Conservation (phyloP, 2,113 vertebrate species). For the Empidonax traillii region DNA sequence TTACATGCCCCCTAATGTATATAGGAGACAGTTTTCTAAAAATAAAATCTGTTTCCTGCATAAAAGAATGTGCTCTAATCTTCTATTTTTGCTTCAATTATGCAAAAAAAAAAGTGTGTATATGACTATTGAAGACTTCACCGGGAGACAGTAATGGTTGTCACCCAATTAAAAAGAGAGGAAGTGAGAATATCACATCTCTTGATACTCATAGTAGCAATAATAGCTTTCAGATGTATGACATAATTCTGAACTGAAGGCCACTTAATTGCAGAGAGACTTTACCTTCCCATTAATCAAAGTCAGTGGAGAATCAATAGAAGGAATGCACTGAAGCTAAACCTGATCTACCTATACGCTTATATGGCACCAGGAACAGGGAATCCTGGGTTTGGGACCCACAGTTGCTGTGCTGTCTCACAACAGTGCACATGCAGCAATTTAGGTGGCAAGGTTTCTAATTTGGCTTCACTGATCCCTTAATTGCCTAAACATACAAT, state of each 20-base stretch:
- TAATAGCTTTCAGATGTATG: slow-evolving; percentile 25
- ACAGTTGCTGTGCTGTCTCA: not conserved
- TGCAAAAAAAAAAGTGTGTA: not conserved
- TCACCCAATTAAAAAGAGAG: slow-evolving; percentile 18
- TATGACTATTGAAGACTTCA: not conserved
- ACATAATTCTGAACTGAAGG: slow-evolving; percentile 21
- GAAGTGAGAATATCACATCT: slow-evolving; percentile 10
- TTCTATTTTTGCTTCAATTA: slow-evolving; percentile 10
- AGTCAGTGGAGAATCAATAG: not conserved
- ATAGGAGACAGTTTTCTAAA: not conserved
- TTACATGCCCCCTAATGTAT: not conserved
- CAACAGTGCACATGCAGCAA: not conserved
- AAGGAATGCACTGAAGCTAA: not conserved
- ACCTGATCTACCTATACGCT: not conserved
- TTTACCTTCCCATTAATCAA: slow-evolving; percentile 9
- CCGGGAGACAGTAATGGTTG: not conserved
- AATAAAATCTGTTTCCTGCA: not conserved
- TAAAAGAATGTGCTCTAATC: not conserved
- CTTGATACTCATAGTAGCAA: slow-evolving; percentile 23
- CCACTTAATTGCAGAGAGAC: slow-evolving; percentile 13
- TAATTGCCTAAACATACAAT: slow-evolving; percentile 12
- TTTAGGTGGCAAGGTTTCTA: not conserved
- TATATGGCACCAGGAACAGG: not conserved
- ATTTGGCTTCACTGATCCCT: not conserved
- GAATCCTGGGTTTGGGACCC: not conserved